These are phyloP conservation scores for Dendroctonus valens DNA, from an alignment of 1,140 invertebrate species.

Conservation along the genomic window DNA sequence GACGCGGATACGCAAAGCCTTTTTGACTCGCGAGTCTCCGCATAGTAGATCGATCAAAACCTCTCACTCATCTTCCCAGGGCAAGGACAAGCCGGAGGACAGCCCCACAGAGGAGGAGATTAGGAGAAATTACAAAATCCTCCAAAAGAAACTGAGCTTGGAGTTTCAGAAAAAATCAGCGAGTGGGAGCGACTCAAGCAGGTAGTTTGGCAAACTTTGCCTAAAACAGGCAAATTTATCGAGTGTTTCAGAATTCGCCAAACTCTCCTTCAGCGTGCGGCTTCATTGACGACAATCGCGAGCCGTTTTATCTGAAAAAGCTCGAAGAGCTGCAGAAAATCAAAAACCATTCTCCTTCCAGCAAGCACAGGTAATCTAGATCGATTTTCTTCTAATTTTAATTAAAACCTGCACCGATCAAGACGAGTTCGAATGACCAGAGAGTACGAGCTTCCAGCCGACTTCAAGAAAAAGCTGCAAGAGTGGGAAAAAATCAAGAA, in stretches of 20 bases:
- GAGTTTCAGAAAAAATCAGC: conserved; percentile 70
- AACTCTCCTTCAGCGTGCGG: conserved; percentile 29
- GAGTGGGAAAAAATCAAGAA: conserved; percentile 83
- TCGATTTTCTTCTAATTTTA: no score
- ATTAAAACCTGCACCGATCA: no score
- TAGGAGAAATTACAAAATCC: conserved; percentile 60
- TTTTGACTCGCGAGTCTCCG: conserved; percentile 54
- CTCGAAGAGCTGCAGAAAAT: conserved; percentile 51
- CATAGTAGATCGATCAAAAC: conserved; percentile 45
- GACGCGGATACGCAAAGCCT: conserved; percentile 71
- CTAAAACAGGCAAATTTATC: background rate
- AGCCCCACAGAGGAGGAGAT: conserved; percentile 52
- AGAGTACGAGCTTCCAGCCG: conserved; percentile 69
- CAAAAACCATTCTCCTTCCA: conserved; percentile 36
- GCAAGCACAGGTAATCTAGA: conserved; percentile 15
- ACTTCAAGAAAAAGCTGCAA: conserved; percentile 78
- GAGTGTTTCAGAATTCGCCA: conserved; percentile 33
- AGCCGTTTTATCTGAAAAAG: conserved; percentile 46
- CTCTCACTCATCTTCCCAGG: background rate
- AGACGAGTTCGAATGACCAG: conserved; percentile 40
- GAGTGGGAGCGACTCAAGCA: conserved; percentile 67
- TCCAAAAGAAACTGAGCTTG: conserved; percentile 66
- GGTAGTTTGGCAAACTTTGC: conserved; percentile 1
- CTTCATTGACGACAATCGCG: conserved; percentile 43
- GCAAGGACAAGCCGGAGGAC: conserved; percentile 11